Evolutionary conservation across 2,797 vertebrate species (phyloP), one percentile per base, ranked within the genome.

Genomic region (Forpus xanthops): DNA sequence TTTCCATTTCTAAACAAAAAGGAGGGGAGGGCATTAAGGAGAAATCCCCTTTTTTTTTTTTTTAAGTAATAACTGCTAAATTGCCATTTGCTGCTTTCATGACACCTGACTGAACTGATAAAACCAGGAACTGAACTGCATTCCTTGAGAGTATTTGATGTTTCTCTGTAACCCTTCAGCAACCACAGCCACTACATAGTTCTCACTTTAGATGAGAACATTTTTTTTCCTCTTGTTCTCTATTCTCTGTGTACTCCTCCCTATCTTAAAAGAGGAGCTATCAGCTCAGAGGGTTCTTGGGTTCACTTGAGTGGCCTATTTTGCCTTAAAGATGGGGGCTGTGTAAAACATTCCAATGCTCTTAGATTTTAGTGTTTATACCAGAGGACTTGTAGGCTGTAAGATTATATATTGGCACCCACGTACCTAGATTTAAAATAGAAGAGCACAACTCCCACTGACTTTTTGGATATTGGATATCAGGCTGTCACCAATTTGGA

Each of bases 61-160:
- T 77, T 74, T 83, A 85, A 93, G 55, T 18, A 78, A 37, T 15
- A 35, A 74, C 64, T 88, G 61, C n/a, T 70, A 94, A 88, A 89
- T 33, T 65, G 65, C 39, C 52, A 50, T 78, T 77, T 55, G 24
- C 64, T 78, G 58, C 33, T 89, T 89, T 82, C 61, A 45, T 31
- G 16, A 84, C 33, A 82, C 74, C 39, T 55, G 23, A 35, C n/a
- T 61, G 37, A 80, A 85, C 60, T 72, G 18, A 45, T 88, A 81
- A 85, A 82, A 68, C 31, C 35, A 66, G 37, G 62, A 90, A 74
- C 7, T 70, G 67, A 89, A 35, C 61, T 58, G 28, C 31, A 73
- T 30, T 66, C 33, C 80, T 85, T 76, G 73, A 82, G 41, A 82
- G 39, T 52, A 76, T 91, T 75, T 12, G 4, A n/a, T 53, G 41